These are phyloP conservation scores for Prionchulus punctatus DNA, from an alignment of 2,888 invertebrate genomes.

Conservation along the genomic window DNA sequence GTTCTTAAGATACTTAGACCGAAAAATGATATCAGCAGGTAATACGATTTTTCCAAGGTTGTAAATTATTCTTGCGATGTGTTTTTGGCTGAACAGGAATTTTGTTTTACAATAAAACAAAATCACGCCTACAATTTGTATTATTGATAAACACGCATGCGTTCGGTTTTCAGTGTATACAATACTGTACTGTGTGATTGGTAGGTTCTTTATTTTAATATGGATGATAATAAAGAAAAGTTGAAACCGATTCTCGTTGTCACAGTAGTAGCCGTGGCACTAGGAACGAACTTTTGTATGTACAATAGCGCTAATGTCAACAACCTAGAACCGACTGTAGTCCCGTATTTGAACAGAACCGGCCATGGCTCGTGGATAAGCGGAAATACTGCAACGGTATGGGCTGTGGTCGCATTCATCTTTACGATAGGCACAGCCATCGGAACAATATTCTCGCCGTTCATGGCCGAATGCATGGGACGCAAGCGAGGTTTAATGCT, in stretches of 20 bases:
- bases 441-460: not conserved
- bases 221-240: no score
- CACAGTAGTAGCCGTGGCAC: not conserved
- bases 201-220: no score
- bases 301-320: not conserved
- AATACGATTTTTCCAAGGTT: no score
- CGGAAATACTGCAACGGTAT: not conserved
- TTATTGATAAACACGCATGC: no score
- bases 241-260: not conserved
- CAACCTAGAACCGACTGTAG: not conserved
- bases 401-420: not conserved
- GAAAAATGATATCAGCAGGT: no score
- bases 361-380: not conserved
- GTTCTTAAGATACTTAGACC: no score
- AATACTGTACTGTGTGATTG: no score
- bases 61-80: no score
- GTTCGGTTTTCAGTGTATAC: no score
- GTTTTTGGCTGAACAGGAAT: no score
- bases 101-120: no score
- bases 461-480: not conserved
- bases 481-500: not conserved
- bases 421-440: not conserved
- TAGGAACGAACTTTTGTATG: not conserved
- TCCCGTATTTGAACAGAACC: not conserved
- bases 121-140: no score